Percentiles rank a stretch among this genome's conserved stretches.
phyloP scores from a whole-genome alignment of 2,113 vertebrate species.

The Andinoacara biseriatus region DNA sequence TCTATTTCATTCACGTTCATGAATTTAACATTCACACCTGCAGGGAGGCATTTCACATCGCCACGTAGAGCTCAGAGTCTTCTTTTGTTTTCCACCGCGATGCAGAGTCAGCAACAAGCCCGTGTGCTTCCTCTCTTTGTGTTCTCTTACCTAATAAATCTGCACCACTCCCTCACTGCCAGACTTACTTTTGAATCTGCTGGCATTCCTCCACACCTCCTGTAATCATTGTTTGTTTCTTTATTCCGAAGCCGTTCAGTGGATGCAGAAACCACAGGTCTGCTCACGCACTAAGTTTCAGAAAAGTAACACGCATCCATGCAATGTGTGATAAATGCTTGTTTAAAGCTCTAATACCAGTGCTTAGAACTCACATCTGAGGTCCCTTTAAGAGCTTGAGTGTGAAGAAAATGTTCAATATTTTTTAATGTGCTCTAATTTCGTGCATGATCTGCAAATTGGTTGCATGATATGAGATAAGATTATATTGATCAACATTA shows the following conservation, averaged over 20 bases:
- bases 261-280: conserved; percentile 6
- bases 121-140: not conserved
- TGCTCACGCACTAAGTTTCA: conserved; percentile 1
- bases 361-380: not conserved
- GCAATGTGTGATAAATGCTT: not conserved
- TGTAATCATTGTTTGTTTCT: conserved; percentile 15
- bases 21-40: conserved; percentile 65
- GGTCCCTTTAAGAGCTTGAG: not conserved
- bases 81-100: conserved; percentile 38
- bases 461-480: not conserved
- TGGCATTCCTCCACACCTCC: not conserved
- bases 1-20: conserved; percentile 53
- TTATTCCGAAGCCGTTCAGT: not conserved
- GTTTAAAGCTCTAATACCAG: conserved; percentile 4
- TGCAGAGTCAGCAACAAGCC: conserved; percentile 55
- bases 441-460: not conserved
- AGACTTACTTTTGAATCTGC: conserved; percentile 12
- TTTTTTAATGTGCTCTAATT: not conserved
- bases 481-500: not conserved
- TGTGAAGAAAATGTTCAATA: not conserved
- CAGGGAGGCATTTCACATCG: conserved; percentile 23
- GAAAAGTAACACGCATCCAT: not conserved
- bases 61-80: conserved; percentile 22
- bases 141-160: conserved; percentile 30
- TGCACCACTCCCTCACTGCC: conserved; percentile 1